phyloP scores from a whole-genome alignment of 2,113 vertebrate species.

The Cheirogaleus medius region DNA sequence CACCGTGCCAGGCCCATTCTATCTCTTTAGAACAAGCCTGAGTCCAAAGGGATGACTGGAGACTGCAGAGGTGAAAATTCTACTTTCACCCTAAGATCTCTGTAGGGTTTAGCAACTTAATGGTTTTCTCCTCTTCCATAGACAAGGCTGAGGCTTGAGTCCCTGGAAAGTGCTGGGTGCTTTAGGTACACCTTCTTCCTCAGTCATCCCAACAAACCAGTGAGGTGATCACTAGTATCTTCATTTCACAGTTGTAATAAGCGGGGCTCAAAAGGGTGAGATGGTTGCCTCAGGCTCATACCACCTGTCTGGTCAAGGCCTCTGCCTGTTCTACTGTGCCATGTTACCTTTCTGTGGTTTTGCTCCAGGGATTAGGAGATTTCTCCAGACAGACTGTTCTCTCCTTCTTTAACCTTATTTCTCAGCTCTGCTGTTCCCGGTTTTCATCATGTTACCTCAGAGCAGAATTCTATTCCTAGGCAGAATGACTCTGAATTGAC shows the following conservation, averaged over 20 bases:
- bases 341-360: neutral
- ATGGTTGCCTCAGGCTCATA: too few species aligned
- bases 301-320: neutral
- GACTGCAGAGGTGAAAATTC: neutral
- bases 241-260: neutral
- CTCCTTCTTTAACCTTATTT: neutral
- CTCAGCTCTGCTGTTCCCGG: neutral
- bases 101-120: neutral
- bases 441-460: neutral
- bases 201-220: neutral
- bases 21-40: neutral
- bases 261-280: neutral
- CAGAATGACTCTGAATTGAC: neutral
- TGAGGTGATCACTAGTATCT: neutral
- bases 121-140: neutral
- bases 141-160: neutral
- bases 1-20: neutral
- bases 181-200: neutral
- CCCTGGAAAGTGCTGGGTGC: neutral
- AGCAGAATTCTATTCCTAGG: neutral
- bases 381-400: neutral
- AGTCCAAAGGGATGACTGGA: neutral
- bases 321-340: neutral
- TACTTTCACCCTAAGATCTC: neutral
- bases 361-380: neutral